Percentiles rank a stretch among this genome's conserved stretches.
Conservation (phyloP, 2,888 invertebrate species). For the Neoitamus cyanurus region DNA sequence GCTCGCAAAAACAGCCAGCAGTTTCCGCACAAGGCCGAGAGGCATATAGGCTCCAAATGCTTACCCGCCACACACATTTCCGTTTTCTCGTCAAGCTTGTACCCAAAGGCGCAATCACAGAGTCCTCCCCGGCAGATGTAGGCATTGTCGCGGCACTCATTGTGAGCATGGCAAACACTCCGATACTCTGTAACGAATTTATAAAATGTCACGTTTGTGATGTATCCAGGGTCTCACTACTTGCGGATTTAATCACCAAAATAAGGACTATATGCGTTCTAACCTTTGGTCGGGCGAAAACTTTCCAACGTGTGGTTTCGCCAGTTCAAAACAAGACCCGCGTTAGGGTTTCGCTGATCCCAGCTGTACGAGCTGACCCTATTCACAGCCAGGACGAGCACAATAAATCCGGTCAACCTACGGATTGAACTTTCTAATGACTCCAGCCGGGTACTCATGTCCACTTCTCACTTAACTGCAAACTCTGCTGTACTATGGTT, state of each 20-base stretch:
- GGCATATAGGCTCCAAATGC: not conserved
- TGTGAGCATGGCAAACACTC: constrained; percentile 47
- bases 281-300: constrained; percentile 13
- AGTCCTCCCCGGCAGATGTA: constrained; percentile 51
- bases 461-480: constrained; percentile 18
- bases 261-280: constrained; percentile 10
- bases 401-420: constrained; percentile 2
- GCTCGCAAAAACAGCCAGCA: no score
- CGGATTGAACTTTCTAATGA: not conserved
- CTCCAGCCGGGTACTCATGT: not conserved
- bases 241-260: not conserved
- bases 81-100: constrained; percentile 49
- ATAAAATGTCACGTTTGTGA: not conserved
- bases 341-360: not conserved
- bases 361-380: constrained; percentile 6
- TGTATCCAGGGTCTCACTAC: not conserved
- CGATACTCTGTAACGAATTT: constrained; percentile 52
- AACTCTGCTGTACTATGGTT: not conserved
- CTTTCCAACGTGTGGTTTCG: not conserved
- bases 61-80: constrained; percentile 55
- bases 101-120: constrained; percentile 55
- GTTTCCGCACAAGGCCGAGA: not conserved
- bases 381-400: not conserved
- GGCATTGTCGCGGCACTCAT: constrained; percentile 54
- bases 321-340: not conserved